Percentiles rank a stretch among this genome's conserved stretches.
Evolutionary conservation across 1,140 invertebrate genomes (phyloP).

Genomic region (Reticulitermes speratus): DNA sequence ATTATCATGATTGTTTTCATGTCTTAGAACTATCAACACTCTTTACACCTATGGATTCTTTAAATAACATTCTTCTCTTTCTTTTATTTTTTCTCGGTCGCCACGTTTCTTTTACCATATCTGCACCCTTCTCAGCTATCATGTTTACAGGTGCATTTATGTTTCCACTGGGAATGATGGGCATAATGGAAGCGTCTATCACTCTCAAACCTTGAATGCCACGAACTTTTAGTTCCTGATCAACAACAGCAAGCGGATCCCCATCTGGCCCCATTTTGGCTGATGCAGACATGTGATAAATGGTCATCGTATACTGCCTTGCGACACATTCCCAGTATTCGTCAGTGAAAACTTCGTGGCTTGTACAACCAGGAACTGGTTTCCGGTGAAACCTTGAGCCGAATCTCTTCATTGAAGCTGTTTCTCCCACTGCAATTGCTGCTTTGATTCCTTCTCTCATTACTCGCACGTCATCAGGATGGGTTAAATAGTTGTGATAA

Average conservation of each 20-base stretch:
- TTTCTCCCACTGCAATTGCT: constrained; percentile 70
- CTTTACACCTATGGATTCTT: too few relatives aligned
- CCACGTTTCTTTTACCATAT: constrained; percentile 79
- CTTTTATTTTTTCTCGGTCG: neutral
- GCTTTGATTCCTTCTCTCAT: constrained; percentile 83
- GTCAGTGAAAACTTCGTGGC: constrained; percentile 71
- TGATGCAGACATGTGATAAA: constrained; percentile 81
- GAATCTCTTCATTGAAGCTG: constrained; percentile 55
- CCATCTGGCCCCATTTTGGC: constrained; percentile 79
- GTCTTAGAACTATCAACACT: too few relatives aligned
- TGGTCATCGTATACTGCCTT: constrained; percentile 80
- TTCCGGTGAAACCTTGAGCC: constrained; percentile 71
- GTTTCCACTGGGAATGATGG: constrained; percentile 77
- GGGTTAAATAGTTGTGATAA: constrained; percentile 85
- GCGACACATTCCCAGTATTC: constrained; percentile 81
- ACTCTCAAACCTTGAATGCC: constrained; percentile 72
- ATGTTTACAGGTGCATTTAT: constrained; percentile 86
- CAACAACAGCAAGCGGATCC: constrained; percentile 80
- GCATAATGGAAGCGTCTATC: constrained; percentile 81
- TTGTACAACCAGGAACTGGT: constrained; percentile 75
- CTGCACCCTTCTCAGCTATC: constrained; percentile 90
- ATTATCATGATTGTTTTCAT: too few relatives aligned
- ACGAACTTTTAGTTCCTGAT: constrained; percentile 56
- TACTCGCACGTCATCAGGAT: constrained; percentile 69
- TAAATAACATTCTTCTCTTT: neutral